Evolutionary conservation across 2,888 invertebrate species (phyloP), one percentile per base, ranked within the genome.

Genomic region (Cheilosia scutellata): DNA sequence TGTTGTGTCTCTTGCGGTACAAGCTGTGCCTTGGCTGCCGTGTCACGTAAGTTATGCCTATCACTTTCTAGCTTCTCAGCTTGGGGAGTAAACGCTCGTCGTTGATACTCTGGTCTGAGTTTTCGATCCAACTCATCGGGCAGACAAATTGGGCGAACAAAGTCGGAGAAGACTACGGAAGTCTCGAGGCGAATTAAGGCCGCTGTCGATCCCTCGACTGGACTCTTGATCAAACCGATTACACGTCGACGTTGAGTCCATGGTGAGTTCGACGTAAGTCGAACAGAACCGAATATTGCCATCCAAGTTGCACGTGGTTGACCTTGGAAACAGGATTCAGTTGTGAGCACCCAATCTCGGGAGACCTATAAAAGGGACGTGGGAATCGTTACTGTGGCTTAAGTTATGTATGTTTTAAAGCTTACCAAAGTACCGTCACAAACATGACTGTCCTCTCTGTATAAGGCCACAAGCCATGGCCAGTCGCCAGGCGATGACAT

Each of bases 401-500:
- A 9, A 11, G n/a, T 5, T 27, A 11, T 7, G 13, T 1, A 2
- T 0, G 1, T 5, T 31, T 2, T 29, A 57, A 53, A 51, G 11
- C 86, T 80, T 55, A 97, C 94, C 47, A 98, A 94, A 1, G 97
- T 96, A 1, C 96, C 97, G 91, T 98, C 98, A 91, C 98, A 98
- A 5, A 97, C 96, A 91, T 98, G 97, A 49, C 96, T 95, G 88
- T 97, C 96, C 89, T 97, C 95, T 89, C 97, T 95, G 89, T 96
- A 95, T 2, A 98, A 93, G 2, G 96, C 95, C 20, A 95, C 96
- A 90, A 97, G 95, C 97, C 98, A 98, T n/a, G 98, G 98, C 97
- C 97, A 97, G 91, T 97, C 97, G 2, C 97, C 97, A 0, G 96
- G 96, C 4, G 94, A 94, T 0, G 97, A 94, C 92, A 96, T 95